Percentiles rank a stretch among this genome's conserved stretches.
Conservation (phyloP, 2,888 invertebrate species). For the Cantharis flavilabris region DNA sequence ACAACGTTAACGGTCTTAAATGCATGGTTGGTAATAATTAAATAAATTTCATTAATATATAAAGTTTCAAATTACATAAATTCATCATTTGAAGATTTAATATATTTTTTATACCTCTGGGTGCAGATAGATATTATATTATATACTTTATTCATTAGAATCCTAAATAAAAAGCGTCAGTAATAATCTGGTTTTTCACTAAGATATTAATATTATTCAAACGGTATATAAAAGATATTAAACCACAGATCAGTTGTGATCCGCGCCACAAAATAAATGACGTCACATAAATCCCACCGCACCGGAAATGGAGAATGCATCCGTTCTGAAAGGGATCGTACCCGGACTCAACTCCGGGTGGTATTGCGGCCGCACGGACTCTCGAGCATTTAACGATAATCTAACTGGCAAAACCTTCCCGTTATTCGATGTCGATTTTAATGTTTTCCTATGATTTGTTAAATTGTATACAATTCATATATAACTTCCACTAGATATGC, state of each 20-base stretch:
- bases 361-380: conserved; percentile 42
- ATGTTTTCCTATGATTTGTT: conserved; percentile 16
- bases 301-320: conserved; percentile 47
- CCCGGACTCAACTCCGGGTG: conserved; percentile 32
- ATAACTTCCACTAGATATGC: neutral
- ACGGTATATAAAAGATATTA: conserved; percentile 32
- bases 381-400: conserved; percentile 45
- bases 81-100: neutral
- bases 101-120: neutral
- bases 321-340: conserved; percentile 41
- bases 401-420: conserved; percentile 41
- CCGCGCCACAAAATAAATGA: conserved; percentile 43
- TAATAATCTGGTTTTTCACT: conserved; percentile 1
- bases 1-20: neutral
- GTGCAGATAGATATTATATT: neutral
- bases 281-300: conserved; percentile 45
- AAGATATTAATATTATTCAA: conserved; percentile 26
- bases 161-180: neutral
- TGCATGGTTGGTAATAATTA: neutral
- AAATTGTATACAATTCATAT: neutral
- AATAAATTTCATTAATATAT: neutral
- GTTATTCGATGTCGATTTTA: conserved; percentile 23
- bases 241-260: conserved; percentile 39
- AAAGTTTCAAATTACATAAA: neutral
- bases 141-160: neutral